A percentile compares a stretch with the other conserved stretches of the same genome.
Evolutionary conservation across 2,888 invertebrate genomes (phyloP).

Genomic region (Elmis aenea): DNA sequence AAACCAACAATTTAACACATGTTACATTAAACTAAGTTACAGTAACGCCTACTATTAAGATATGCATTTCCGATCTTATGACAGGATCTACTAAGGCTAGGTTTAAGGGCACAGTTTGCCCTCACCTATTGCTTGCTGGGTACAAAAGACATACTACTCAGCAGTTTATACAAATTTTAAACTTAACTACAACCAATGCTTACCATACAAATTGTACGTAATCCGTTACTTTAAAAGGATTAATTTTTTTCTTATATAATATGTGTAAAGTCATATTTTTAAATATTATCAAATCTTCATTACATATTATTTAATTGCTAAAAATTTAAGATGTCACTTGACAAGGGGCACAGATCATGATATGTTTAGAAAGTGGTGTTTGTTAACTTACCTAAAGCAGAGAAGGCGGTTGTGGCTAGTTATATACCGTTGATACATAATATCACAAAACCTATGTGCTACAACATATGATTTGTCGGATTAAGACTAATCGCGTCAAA

Average conservation of each 20-base stretch:
- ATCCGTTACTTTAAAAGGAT: slow-evolving; percentile 26
- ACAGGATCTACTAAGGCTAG: slow-evolving; percentile 47
- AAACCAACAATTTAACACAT: slow-evolving; percentile 47
- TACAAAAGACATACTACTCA: slow-evolving; percentile 25
- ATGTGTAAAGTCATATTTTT: slow-evolving; percentile 47
- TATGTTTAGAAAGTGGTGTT: slow-evolving; percentile 74
- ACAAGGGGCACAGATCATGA: slow-evolving; percentile 75
- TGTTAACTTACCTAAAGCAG: slow-evolving; percentile 56
- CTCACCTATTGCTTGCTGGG: slow-evolving; percentile 34
- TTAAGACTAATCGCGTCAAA: too few species aligned
- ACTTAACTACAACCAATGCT: slow-evolving; percentile 26
- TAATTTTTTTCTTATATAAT: slow-evolving; percentile 33
- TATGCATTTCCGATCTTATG: slow-evolving; percentile 47
- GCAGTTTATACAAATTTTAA: slow-evolving; percentile 30
- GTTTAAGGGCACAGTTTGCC: slow-evolving; percentile 25
- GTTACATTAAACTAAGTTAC: slow-evolving; percentile 45
- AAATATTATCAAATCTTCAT: slow-evolving; percentile 49
- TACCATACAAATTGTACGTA: slow-evolving; percentile 29
- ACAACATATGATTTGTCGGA: too few species aligned
- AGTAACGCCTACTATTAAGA: slow-evolving; percentile 42
- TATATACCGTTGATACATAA: slow-evolving; percentile 35
- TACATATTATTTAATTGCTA: slow-evolving; percentile 46
- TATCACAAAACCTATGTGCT: slow-evolving; percentile 34
- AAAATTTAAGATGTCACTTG: slow-evolving; percentile 54
- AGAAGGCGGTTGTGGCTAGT: slow-evolving; percentile 53